Evolutionary conservation across 1,140 invertebrate genomes (phyloP), one percentile per base, ranked within the genome.

Genomic region (Eubasilissa regina): DNA sequence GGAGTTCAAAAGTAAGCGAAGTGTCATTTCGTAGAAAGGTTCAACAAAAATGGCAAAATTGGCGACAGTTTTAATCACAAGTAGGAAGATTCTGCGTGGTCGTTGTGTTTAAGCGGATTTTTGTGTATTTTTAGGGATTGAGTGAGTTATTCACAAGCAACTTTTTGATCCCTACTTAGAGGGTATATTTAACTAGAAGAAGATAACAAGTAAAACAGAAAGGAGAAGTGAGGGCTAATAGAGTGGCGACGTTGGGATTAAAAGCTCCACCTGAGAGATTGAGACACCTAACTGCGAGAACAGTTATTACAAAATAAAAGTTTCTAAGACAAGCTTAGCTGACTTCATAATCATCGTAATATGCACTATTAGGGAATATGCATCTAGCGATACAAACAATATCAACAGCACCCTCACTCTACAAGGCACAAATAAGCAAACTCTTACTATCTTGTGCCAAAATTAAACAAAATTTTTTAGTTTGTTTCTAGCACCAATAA

Each of bases 181-280:
- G 48, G 48, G 73, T 60, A 80, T 80, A 80, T 77, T 80, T 77
- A 80, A 77, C 60, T 80, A 17, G 58, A 56, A 66, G 47, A 55
- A 80, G 78, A 80, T 79, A 74, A 79, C 48, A 80, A 80, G 64
- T 58, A 70, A 80, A 80, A 80, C 62, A 80, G 53, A 77, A 72
- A 74, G 35, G 70, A 10, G 45, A 68, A 64, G 58, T 17, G 44
- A 45, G 75, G 60, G 9, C 17, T 17, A 77, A 64, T 17, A 10
- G 17, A 66, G 47, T 53, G 60, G 17, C 75, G 62, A 60, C 48
- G 56, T 62, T 44, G 35, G 74, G 47, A 47, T 62, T 74, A 70
- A 70, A 64, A 35, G 60, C 60, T 64, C 35, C 60, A 35, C 10
- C 25, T 35, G 60, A 25, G 60, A 70, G 44, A 70, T 70, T 70